These are phyloP conservation scores for Tachyglossus aculeatus DNA, from an alignment of 2,797 vertebrate genomes.

Conservation along the genomic window DNA sequence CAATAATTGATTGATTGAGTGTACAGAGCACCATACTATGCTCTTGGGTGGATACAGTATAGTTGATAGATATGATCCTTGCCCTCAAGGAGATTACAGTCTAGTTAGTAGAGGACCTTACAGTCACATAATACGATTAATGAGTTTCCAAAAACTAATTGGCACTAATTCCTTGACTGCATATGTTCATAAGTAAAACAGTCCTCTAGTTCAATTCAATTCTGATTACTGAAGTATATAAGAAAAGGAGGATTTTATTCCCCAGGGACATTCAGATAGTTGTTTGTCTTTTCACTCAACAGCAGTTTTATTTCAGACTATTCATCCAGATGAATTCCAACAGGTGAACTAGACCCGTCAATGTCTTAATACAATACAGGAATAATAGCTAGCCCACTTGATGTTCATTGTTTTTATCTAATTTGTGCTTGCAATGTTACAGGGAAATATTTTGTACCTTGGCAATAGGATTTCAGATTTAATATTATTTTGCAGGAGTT, in stretches of 20 bases:
- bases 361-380: not conserved
- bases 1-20: no score
- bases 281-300: not conserved
- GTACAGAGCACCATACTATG: no score
- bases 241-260: constrained; percentile 25
- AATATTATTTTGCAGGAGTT: not conserved
- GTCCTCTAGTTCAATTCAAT: not conserved
- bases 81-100: no score
- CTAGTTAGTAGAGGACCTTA: no score
- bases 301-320: not conserved
- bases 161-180: not conserved
- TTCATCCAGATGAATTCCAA: not conserved
- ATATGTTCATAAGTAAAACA: constrained; percentile 2
- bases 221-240: constrained; percentile 41
- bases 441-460: constrained; percentile 20
- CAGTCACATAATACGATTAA: no score
- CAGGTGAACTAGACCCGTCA: rapidly evolving
- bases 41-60: no score
- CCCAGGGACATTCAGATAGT: constrained; percentile 12
- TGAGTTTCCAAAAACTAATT: no score
- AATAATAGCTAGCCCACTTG: rapidly evolving
- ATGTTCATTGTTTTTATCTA: not conserved
- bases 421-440: not conserved
- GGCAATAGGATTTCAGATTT: constrained; percentile 2
- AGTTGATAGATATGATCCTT: no score